These are phyloP conservation scores for Hyla sarda DNA, from an alignment of 2,113 vertebrate genomes.

Conservation along the genomic window DNA sequence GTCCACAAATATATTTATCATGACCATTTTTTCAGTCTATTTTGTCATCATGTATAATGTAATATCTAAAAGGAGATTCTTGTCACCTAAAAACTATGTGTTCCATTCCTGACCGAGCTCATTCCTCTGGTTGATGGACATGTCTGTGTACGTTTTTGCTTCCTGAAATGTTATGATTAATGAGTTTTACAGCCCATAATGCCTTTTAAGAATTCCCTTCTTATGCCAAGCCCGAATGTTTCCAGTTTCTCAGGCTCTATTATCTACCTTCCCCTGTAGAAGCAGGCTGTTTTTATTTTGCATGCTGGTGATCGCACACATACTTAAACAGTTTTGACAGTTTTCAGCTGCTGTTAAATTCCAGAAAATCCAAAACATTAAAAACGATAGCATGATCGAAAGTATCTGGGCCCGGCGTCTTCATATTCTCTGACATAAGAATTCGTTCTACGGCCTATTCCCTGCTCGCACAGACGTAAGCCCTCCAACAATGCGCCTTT, in stretches of 20 bases:
- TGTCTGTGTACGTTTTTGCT: conserved; percentile 54
- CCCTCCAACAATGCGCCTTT: conserved; percentile 55
- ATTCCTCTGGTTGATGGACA: conserved; percentile 47
- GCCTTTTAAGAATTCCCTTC: conserved; percentile 63
- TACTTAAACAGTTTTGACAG: conserved; percentile 67
- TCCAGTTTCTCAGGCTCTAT: conserved; percentile 68
- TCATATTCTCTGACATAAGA: conserved; percentile 51
- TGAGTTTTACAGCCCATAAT: conserved; percentile 56
- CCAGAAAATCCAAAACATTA: conserved; percentile 63
- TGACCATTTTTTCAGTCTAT: not conserved
- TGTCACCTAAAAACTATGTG: not conserved
- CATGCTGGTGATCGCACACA: conserved; percentile 69
- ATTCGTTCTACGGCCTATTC: conserved; percentile 42
- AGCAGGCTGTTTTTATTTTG: conserved; percentile 55
- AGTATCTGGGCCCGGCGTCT: conserved; percentile 31
- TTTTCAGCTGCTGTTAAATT: conserved; percentile 67
- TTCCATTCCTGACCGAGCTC: not conserved
- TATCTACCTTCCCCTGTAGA: conserved; percentile 66
- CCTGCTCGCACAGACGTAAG: conserved; percentile 48
- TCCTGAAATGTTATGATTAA: conserved; percentile 62
- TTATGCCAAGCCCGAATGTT: conserved; percentile 65
- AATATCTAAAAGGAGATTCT: not conserved
- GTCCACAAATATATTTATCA: no score
- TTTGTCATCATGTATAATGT: not conserved
- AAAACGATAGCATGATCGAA: conserved; percentile 58